phyloP scores from a whole-genome alignment of 2,888 invertebrate genomes.

The Dicyrtoma fusca region DNA sequence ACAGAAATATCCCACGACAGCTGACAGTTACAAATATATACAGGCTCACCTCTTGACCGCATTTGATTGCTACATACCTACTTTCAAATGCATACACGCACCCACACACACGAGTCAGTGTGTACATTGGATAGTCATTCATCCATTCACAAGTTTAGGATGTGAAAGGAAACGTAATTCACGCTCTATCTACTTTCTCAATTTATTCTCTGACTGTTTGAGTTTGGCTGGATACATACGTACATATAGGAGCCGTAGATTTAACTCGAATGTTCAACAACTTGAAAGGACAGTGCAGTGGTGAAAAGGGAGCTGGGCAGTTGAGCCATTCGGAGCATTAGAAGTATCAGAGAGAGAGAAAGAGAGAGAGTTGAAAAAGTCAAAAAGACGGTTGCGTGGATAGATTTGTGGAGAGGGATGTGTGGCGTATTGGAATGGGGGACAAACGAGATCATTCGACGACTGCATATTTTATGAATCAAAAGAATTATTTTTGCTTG shows the following conservation, averaged over 20 bases:
- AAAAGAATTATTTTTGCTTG: not conserved
- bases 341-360: too few relatives aligned
- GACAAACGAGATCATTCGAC: not conserved
- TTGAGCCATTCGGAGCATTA: too few relatives aligned
- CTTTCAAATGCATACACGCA: too few relatives aligned
- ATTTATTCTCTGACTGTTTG: not conserved
- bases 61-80: not conserved
- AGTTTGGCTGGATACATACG: not conserved
- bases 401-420: too few relatives aligned
- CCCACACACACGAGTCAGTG: not conserved
- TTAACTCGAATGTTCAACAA: too few relatives aligned
- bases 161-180: constrained; percentile 11
- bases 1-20: not conserved
- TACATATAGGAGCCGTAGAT: too few relatives aligned
- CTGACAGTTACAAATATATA: constrained; percentile 8
- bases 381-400: too few relatives aligned
- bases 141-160: not conserved
- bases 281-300: too few relatives aligned
- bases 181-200: constrained; percentile 19
- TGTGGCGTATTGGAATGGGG: too few relatives aligned
- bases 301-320: too few relatives aligned
- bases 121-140: not conserved
- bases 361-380: too few relatives aligned
- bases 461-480: not conserved
- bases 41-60: constrained; percentile 1